Evolutionary conservation across 2,888 invertebrate species (phyloP), one percentile per base, ranked within the genome.

Genomic region (Nasonia oneida): DNA sequence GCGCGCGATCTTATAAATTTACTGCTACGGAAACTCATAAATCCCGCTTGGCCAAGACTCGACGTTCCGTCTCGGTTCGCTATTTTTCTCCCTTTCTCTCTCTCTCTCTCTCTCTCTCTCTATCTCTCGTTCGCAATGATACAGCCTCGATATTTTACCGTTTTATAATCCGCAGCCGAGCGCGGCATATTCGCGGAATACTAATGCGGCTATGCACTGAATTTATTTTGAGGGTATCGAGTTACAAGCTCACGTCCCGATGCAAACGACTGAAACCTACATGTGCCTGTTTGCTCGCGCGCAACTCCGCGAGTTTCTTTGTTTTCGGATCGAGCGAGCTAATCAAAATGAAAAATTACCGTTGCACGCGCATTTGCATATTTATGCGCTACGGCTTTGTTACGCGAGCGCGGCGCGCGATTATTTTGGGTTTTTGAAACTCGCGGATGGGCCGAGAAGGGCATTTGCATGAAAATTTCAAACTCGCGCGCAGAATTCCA

Each of bases 1-100:
- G 14, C 37, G 14, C 23, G 81, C 10, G 76, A 76, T 14, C 42
- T 77, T 78, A 73, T 83, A 83, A 78, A 83, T 83, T 71, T 61
- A 73, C 33, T 33, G 61, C n/a, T n/a, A 23, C 23, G 73, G 23
- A 57, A 57, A 53, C 71, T 71, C 71, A 71, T 80, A 57, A 80
- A 80, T 80, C 39, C 23, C 14, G 71, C 47, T 42, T 5, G 18
- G 18, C 57, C 23, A 61, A 61, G 6, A 61, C 42, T 64, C 14
- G 15, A 2, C 4, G n/a, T 47, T 47, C 8, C 37, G 57, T 37
- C 42, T 73, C 8, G 23, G 2, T 23, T 73, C 42, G 15, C n/a
- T 71, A 18, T 74, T 47, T 50, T 47, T 29, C 64, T 57, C 57
- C 12, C 4, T 74, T 6, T 71, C 39, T 23, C 37, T 29, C 33